Evolutionary conservation across 2,888 invertebrate species (phyloP).

Genomic region (Drosophila lutescens): DNA sequence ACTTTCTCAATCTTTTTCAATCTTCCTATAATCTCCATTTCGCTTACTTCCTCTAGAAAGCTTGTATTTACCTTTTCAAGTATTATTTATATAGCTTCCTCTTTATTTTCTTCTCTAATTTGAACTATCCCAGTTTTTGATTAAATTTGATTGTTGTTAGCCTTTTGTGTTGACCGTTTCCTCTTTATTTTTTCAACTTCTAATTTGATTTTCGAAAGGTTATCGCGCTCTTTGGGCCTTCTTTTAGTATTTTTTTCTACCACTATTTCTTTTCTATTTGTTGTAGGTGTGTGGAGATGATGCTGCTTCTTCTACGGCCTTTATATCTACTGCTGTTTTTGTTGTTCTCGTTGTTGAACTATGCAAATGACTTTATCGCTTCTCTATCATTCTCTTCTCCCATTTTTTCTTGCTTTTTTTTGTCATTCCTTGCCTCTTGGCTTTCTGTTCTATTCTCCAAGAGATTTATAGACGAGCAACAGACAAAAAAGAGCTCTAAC

Average conservation of each 20-base stretch:
- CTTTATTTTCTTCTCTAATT: constrained; percentile 9
- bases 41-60: constrained; percentile 20
- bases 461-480: constrained; percentile 63
- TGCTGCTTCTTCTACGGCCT: constrained; percentile 8
- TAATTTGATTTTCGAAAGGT: constrained; percentile 78
- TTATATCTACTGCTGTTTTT: constrained; percentile 2
- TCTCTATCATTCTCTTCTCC: not conserved
- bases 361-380: constrained; percentile 79
- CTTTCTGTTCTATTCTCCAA: constrained; percentile 18
- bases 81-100: constrained; percentile 9
- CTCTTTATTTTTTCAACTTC: constrained; percentile 54
- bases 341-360: constrained; percentile 53
- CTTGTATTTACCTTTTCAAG: not conserved
- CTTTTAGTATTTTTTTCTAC: constrained; percentile 11
- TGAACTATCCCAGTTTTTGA: constrained; percentile 41
- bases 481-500: constrained; percentile 10
- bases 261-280: constrained; percentile 17
- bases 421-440: constrained; percentile 11
- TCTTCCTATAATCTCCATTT: not conserved
- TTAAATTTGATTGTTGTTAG: constrained; percentile 31
- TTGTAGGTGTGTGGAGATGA: constrained; percentile 53
- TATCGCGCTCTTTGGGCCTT: constrained; percentile 53
- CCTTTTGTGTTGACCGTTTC: constrained; percentile 29
- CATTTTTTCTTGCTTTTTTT: constrained; percentile 3
- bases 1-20: not conserved